Evolutionary conservation across 2,888 invertebrate species (phyloP).

Genomic region (Argyra leucocephala): DNA sequence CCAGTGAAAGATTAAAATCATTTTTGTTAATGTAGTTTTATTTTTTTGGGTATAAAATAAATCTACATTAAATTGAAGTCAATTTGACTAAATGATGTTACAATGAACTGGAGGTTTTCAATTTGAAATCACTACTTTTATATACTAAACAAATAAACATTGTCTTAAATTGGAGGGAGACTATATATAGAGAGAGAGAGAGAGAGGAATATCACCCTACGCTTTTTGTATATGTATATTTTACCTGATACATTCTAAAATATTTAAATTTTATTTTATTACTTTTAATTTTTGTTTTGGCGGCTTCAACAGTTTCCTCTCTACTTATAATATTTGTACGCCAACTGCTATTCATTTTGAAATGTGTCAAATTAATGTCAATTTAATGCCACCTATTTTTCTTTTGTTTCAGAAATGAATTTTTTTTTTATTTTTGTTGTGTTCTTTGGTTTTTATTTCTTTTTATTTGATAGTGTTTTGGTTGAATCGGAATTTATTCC

Average conservation of each 20-base stretch:
- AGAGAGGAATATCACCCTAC: background rate
- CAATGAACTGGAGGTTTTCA: background rate
- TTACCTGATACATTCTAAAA: background rate
- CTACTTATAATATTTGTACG: background rate
- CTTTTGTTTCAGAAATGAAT: background rate
- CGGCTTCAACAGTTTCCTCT: background rate
- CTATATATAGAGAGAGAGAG: too few species aligned
- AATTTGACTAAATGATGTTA: constrained; percentile 6
- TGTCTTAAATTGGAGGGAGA: too few species aligned
- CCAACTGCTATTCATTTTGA: constrained; percentile 6
- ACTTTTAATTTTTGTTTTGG: background rate
- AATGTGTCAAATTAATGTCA: constrained; percentile 6
- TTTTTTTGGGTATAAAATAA: background rate
- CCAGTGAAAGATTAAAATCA: background rate
- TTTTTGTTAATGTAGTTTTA: background rate
- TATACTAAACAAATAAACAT: too few species aligned
- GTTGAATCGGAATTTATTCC: too few species aligned
- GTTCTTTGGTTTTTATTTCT: background rate
- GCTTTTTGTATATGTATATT: background rate
- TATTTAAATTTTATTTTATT: background rate
- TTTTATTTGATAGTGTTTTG: background rate
- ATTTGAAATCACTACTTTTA: too few species aligned
- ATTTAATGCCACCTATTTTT: constrained; percentile 6
- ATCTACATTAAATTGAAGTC: background rate
- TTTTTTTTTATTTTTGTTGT: background rate